Percentiles rank a stretch among this genome's conserved stretches.
These are phyloP conservation scores for Monochamus alternatus DNA, from an alignment of 2,888 invertebrate genomes.

Conservation along the genomic window DNA sequence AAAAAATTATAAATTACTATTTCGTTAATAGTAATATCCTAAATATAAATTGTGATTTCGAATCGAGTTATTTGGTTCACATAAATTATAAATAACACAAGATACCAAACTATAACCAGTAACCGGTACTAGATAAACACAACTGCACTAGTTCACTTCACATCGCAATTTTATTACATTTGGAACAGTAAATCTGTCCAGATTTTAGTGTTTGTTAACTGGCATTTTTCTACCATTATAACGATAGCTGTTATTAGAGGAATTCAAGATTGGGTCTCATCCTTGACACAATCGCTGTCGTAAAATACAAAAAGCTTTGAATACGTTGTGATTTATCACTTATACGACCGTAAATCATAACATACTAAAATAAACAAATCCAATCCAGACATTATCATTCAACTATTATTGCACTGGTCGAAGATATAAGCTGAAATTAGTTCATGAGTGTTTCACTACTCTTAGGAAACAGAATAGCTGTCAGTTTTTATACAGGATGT, in stretches of 20 bases:
- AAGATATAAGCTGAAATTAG: not conserved
- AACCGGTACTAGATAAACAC: not conserved
- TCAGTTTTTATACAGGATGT: too few relatives aligned
- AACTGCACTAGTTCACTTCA: not conserved
- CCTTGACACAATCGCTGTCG: not conserved
- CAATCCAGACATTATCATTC: not conserved
- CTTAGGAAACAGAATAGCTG: too few relatives aligned
- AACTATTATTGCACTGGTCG: not conserved
- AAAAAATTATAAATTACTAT: too few relatives aligned
- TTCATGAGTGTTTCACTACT: not conserved
- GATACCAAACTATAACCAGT: too few relatives aligned
- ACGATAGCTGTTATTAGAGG: not conserved
- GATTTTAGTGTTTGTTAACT: too few relatives aligned
- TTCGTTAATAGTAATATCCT: too few relatives aligned
- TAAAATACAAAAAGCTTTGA: not conserved
- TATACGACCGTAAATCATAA: not conserved
- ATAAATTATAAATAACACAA: too few relatives aligned
- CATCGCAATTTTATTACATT: not conserved
- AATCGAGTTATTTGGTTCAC: too few relatives aligned
- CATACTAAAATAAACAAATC: not conserved
- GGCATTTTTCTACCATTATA: not conserved
- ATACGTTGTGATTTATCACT: not conserved
- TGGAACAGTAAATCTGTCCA: not conserved
- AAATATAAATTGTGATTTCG: too few relatives aligned
- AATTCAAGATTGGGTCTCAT: not conserved